These are phyloP conservation scores for Marmota flaviventris DNA, from an alignment of 2,113 vertebrate species.

Conservation along the genomic window DNA sequence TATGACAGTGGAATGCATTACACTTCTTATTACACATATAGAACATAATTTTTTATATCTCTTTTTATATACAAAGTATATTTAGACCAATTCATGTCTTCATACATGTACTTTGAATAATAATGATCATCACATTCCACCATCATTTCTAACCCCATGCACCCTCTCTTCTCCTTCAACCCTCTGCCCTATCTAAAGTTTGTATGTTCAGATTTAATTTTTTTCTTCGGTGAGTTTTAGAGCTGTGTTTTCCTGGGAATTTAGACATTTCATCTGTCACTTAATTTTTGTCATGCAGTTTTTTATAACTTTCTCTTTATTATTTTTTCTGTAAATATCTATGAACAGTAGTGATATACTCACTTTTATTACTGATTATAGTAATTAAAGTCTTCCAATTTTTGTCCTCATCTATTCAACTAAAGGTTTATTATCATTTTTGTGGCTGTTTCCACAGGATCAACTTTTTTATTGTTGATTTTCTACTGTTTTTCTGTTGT, in stretches of 20 bases:
- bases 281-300: not conserved
- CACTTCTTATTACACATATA: too few species aligned
- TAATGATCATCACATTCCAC: too few species aligned
- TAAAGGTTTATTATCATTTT: not conserved
- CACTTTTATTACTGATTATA: not conserved
- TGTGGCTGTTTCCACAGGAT: not conserved
- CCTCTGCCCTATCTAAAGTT: too few species aligned
- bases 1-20: too few species aligned
- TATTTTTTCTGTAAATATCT: not conserved
- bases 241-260: not conserved
- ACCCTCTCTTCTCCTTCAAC: too few species aligned
- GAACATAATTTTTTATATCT: too few species aligned
- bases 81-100: too few species aligned
- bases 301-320: not conserved
- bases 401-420: not conserved
- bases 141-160: too few species aligned
- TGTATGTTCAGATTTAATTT: not conserved
- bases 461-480: not conserved
- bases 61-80: too few species aligned
- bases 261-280: not conserved
- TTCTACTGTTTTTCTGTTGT: not conserved
- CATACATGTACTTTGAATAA: too few species aligned
- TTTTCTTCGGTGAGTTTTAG: not conserved
- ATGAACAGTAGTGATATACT: not conserved
- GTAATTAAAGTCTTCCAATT: not conserved